phyloP scores from a whole-genome alignment of 35 echinoderm and acorn worm genomes.

The Heliocidaris tuberculata region DNA sequence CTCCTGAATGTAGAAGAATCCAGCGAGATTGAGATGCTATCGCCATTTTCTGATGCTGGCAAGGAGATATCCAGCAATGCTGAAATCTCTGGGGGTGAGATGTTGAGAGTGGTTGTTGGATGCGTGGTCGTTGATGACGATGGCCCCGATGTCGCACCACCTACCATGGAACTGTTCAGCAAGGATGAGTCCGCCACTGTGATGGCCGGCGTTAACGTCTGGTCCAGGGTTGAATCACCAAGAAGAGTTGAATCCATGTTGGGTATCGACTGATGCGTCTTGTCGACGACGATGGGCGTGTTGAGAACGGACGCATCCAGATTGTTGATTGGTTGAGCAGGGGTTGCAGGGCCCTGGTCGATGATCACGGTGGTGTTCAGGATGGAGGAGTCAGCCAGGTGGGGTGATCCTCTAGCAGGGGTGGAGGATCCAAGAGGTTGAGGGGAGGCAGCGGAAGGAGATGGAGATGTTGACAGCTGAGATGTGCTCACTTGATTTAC shows the following conservation, averaged over 20 bases:
- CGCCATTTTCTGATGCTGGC: slow-evolving; percentile 65
- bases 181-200: background rate
- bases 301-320: slow-evolving; percentile 3
- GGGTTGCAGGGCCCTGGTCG: slow-evolving; percentile 4
- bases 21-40: slow-evolving; percentile 17
- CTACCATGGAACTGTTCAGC: background rate
- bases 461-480: background rate
- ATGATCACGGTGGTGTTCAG: slow-evolving; percentile 24
- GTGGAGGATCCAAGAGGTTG: slow-evolving; percentile 9
- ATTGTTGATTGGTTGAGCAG: background rate
- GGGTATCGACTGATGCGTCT: background rate
- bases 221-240: background rate
- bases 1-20: slow-evolving; percentile 43
- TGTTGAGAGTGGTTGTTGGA: background rate
- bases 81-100: slow-evolving; percentile 89
- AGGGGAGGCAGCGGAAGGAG: background rate
- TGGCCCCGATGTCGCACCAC: background rate
- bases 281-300: slow-evolving; percentile 20
- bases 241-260: background rate
- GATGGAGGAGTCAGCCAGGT: background rate
- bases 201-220: background rate
- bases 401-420: background rate
- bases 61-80: slow-evolving; percentile 84
- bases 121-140: background rate
- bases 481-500: slow-evolving; percentile 36